Base-by-base conservation (phyloP, 2,113 vertebrate genomes). In the human region DNA sequence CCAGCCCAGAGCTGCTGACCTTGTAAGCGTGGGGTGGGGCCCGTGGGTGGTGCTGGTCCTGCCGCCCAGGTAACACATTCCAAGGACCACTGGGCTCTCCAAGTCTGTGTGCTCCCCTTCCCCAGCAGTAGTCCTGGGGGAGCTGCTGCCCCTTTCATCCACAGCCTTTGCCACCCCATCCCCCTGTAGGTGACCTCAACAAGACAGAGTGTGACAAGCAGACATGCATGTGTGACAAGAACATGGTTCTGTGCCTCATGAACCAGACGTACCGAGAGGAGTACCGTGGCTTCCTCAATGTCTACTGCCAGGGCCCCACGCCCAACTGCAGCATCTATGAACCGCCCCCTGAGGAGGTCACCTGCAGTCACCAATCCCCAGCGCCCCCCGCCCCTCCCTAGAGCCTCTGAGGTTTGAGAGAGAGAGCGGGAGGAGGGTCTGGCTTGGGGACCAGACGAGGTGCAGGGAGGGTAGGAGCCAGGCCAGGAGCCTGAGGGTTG, bases 311-410 rank as follows among this genome's bases (percentile, higher is more conserved):
- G 32, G 94, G 97, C 22, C 23, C 92, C 90, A 93, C 17, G 0
- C 94, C 96, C 78, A 87, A 75, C 97, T 98, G 96, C 96, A 98
- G 97, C 96, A 95, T 98, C 95, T 97, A 97, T 0, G 78, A 97
- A 18, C 97, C 48, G 0, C 73, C n/a, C 11, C 92, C 23, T 0
- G 91, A 82, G 84, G 85, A 91, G 30, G 38, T 22, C 8, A 66
- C 80, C 80, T 91, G n/a, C 5, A 52, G 40, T 7, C 32, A 52
- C 0, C 2, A 8, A 50, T 76, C 91, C 96, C 81, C 30, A 4
- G 40, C 7, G 2, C 32, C 72, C 59, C 81, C 43, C 0, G 32
- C 1, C 38, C 96, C 66, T 43, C 68, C 89, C 72, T 96, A 83
- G 91, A 22, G 35, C 1, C 40, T 4, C 76, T 22, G 17, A 90